Percentiles rank a stretch among this genome's conserved stretches.
Conservation (phyloP, 1,140 invertebrate species). For the Trichoplusia ni region DNA sequence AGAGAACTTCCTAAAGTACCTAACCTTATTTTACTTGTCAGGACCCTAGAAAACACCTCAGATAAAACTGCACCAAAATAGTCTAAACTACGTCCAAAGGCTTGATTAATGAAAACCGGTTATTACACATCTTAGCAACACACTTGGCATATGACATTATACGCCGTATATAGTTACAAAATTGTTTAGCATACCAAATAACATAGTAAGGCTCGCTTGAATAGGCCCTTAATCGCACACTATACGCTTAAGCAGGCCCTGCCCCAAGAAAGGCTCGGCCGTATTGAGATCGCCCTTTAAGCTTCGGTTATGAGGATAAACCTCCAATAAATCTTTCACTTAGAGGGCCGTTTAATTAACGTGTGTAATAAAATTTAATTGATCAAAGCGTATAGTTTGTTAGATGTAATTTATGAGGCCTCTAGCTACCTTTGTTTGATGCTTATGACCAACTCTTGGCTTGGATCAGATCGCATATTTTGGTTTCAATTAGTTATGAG, state of each 20-base stretch:
- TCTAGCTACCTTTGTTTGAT: conserved; percentile 40
- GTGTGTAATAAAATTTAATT: conserved; percentile 79
- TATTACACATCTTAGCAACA: not conserved
- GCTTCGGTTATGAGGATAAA: conserved; percentile 77
- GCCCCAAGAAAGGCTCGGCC: conserved; percentile 39
- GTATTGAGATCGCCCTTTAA: conserved; percentile 70
- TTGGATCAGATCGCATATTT: not conserved
- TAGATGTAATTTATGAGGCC: conserved; percentile 51
- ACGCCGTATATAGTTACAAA: not conserved
- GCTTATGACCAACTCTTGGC: conserved; percentile 11
- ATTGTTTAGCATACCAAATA: conserved; percentile 12
- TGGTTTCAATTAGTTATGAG: no score
- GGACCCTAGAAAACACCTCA: no score
- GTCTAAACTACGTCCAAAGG: no score
- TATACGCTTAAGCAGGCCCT: conserved; percentile 32
- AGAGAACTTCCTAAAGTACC: no score
- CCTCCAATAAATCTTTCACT: conserved; percentile 79
- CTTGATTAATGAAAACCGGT: no score
- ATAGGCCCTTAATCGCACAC: conserved; percentile 42
- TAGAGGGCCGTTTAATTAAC: conserved; percentile 74
- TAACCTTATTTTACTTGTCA: no score
- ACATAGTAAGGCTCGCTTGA: conserved; percentile 16
- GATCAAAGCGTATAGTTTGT: conserved; percentile 69
- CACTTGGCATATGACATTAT: not conserved
- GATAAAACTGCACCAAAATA: no score